Conservation (phyloP, 2,888 invertebrate genomes). For the Drosophila dives region DNA sequence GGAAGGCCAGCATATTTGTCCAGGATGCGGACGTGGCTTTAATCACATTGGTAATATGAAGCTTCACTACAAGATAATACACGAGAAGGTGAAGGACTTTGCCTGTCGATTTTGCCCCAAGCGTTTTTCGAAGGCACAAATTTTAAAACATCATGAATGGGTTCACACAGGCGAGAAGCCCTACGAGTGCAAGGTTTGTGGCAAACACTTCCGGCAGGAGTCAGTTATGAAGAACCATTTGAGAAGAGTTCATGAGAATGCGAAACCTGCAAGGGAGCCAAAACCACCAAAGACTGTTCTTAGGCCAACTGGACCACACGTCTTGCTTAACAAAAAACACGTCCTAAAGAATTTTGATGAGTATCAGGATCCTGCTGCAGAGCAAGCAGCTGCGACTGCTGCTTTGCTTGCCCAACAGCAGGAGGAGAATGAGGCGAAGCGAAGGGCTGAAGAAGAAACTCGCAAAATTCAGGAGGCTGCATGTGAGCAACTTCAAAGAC, state of each 20-base stretch:
- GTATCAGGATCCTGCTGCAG: constrained; percentile 68
- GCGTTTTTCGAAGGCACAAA: constrained; percentile 82
- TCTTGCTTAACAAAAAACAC: constrained; percentile 22
- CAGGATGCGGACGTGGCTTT: constrained; percentile 81
- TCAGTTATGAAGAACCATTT: constrained; percentile 80
- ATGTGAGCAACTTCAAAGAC: constrained; percentile 68
- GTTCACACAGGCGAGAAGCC: constrained; percentile 84
- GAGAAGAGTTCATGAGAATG: constrained; percentile 75
- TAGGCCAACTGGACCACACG: constrained; percentile 49
- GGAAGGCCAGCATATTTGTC: constrained; percentile 82
- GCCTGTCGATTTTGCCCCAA: constrained; percentile 82
- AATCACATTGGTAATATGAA: constrained; percentile 81
- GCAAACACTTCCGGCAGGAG: constrained; percentile 80
- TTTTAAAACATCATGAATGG: constrained; percentile 82
- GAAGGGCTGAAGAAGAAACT: constrained; percentile 67
- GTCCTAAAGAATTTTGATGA: constrained; percentile 59
- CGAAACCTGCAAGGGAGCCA: constrained; percentile 54
- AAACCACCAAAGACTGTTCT: constrained; percentile 35
- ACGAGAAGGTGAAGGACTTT: constrained; percentile 82
- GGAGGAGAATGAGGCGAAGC: constrained; percentile 72
- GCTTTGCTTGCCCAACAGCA: constrained; percentile 74
- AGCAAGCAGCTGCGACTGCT: constrained; percentile 75
- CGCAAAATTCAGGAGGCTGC: constrained; percentile 78
- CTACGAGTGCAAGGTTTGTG: constrained; percentile 77
- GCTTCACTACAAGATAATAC: constrained; percentile 82